Evolutionary conservation across 2,888 invertebrate species (phyloP).

Genomic region (Alsophila aescularia): DNA sequence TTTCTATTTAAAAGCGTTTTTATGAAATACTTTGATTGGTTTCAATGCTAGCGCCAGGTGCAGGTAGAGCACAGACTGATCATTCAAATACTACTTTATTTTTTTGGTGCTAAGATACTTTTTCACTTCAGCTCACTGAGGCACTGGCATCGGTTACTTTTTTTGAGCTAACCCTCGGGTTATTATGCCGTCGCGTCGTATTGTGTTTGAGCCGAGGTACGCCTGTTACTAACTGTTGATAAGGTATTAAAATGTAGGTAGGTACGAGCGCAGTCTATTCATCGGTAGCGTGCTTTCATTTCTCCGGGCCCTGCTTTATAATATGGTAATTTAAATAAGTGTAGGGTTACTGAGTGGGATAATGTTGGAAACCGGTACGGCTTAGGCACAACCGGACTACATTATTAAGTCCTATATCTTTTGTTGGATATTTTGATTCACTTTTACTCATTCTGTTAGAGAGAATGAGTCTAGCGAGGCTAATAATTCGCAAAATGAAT

Average conservation of each 20-base stretch:
- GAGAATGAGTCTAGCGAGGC: neutral
- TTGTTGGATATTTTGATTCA: neutral
- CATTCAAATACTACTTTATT: slow-evolving; percentile 65
- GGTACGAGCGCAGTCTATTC: slow-evolving; percentile 27
- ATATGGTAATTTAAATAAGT: slow-evolving; percentile 27
- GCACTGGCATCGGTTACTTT: slow-evolving; percentile 46
- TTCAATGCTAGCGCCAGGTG: slow-evolving; percentile 73
- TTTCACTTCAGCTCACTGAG: slow-evolving; percentile 49
- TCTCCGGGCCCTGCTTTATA: slow-evolving; percentile 17
- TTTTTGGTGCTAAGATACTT: slow-evolving; percentile 57
- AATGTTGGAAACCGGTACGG: slow-evolving; percentile 26
- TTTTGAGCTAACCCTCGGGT: slow-evolving; percentile 45
- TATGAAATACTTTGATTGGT: slow-evolving; percentile 68
- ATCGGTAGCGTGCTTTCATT: slow-evolving; percentile 20
- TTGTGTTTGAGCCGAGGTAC: slow-evolving; percentile 33
- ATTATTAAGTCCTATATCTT: slow-evolving; percentile 8
- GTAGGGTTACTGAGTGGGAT: slow-evolving; percentile 26
- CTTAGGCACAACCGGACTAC: slow-evolving; percentile 14
- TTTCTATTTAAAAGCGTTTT: slow-evolving; percentile 76
- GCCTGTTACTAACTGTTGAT: slow-evolving; percentile 35
- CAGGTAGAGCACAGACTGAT: slow-evolving; percentile 66
- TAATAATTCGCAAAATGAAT: too few species aligned
- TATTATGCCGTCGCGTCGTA: slow-evolving; percentile 34
- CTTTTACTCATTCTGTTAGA: neutral
- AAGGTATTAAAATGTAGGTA: slow-evolving; percentile 32